Conservation (phyloP, 2,888 invertebrate species). For the Folsomia candida region DNA sequence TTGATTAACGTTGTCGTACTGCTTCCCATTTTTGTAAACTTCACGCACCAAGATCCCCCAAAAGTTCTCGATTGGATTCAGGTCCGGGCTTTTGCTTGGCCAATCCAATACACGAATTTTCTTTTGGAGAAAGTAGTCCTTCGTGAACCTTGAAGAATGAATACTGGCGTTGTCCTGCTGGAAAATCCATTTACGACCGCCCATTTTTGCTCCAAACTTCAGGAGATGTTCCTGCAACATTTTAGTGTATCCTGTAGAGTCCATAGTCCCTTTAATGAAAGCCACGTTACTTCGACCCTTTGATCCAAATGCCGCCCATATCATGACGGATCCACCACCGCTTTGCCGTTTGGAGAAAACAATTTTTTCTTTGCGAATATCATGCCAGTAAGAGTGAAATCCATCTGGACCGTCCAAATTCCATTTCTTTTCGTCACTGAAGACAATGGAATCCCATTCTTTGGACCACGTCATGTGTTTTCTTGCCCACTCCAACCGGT, state of each 20-base stretch:
- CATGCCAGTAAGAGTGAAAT: constrained; percentile 17
- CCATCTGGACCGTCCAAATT: constrained; percentile 26
- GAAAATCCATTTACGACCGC: constrained; percentile 18
- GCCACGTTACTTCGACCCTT: constrained; percentile 11
- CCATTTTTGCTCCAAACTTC: constrained; percentile 8
- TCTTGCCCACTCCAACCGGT: constrained; percentile 9
- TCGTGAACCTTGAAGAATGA: constrained; percentile 13
- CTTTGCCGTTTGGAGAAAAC: constrained; percentile 17
- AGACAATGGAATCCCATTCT: constrained; percentile 16
- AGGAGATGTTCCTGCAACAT: constrained; percentile 8
- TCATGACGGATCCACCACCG: constrained; percentile 22
- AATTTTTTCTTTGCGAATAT: constrained; percentile 16
- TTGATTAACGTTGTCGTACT: no score
- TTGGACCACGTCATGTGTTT: constrained; percentile 7
- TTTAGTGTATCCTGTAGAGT: constrained; percentile 14
- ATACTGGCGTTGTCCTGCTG: constrained; percentile 27
- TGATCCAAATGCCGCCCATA: constrained; percentile 24
- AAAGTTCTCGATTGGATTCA: constrained; percentile 29
- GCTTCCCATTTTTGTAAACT: constrained; percentile 22
- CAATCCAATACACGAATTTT: constrained; percentile 15
- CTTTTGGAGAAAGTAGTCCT: neutral
- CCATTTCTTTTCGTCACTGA: constrained; percentile 26
- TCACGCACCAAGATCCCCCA: constrained; percentile 18
- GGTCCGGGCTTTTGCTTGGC: constrained; percentile 20
- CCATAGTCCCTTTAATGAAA: neutral